Percentiles rank a stretch among this genome's conserved stretches.
These are phyloP conservation scores for Sminthurides bifidus DNA, from an alignment of 1,140 invertebrate species.

Conservation along the genomic window DNA sequence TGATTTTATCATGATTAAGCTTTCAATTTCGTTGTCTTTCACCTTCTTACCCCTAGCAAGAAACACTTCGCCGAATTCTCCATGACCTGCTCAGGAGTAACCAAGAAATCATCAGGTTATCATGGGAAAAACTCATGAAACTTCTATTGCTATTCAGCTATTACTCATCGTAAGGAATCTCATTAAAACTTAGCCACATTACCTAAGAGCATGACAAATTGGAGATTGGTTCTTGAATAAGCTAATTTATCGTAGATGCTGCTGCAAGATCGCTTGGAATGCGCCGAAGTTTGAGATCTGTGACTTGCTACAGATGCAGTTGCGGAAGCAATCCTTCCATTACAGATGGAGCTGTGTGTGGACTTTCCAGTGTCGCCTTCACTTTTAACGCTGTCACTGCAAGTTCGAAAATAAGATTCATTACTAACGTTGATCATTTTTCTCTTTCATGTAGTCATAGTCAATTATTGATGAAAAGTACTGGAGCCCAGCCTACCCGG, in stretches of 20 bases:
- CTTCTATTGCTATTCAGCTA: neutral
- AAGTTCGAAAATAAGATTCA: too few relatives aligned
- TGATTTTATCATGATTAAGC: slow-evolving; percentile 56
- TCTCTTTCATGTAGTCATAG: too few relatives aligned
- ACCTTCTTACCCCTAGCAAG: slow-evolving; percentile 51
- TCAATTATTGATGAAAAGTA: too few relatives aligned
- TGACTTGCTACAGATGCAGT: slow-evolving; percentile 28
- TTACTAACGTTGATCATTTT: too few relatives aligned
- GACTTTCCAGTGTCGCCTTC: slow-evolving; percentile 65
- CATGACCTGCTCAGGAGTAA: slow-evolving; percentile 48
- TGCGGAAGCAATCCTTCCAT: slow-evolving; percentile 37
- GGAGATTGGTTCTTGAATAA: slow-evolving; percentile 57
- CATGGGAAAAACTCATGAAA: slow-evolving; percentile 3
- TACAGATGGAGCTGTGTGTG: slow-evolving; percentile 54
- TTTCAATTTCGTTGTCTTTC: slow-evolving; percentile 37
- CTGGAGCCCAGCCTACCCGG: neutral
- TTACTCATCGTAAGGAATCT: neutral
- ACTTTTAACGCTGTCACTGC: slow-evolving; percentile 50
- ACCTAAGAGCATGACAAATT: slow-evolving; percentile 67
- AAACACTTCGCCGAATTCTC: slow-evolving; percentile 81
- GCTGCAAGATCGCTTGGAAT: slow-evolving; percentile 46
- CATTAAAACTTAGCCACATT: slow-evolving; percentile 14
- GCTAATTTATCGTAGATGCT: slow-evolving; percentile 60
- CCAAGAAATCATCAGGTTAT: slow-evolving; percentile 5
- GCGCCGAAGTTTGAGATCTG: slow-evolving; percentile 33